Evolutionary conservation across 2,888 invertebrate genomes (phyloP), one percentile per base, ranked within the genome.

Genomic region (Dryobotodes eremita): DNA sequence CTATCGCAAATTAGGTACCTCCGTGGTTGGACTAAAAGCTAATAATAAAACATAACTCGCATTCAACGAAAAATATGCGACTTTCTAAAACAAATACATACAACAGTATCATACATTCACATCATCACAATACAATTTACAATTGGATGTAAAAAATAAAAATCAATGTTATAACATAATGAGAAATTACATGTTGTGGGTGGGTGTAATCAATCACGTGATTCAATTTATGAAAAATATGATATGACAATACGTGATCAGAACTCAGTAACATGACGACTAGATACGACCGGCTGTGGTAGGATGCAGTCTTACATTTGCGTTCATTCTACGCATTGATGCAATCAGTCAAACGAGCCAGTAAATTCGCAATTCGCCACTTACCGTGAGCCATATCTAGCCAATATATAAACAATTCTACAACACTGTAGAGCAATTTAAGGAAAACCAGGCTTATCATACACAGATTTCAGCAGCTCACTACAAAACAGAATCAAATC

Each of bases 401-500:
- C 31, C 48, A 71, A 17, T 73, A 73, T 50, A 36, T 68, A 59
- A 64, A 75, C 36, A 70, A 75, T 75, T 79, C 46, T 77, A 77
- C 80, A 71, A 17, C n/a, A 69, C 53, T 42, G 69, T 77, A 79
- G 65, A 80, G 74, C 50, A 61, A 48, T 46, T 65, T 77, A 80
- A 42, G 69, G 72, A 78, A 90, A 91, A 20, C 81, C 66, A 61
- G 89, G 83, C 79, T 92, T 94, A 50, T 94, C 90, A 81, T 94
- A 89, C 36, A 93, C 83, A 75, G 91, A 92, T 70, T 91, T 92
- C 71, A 96, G 88, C 70, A 96, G 77, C 17, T 94, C 86, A 89
- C 93, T 94, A 90, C 96, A 95, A 71, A 95, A 92, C 77, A 93
- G 83, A 72, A 94, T 89, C 71, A 96, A 91, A 75, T 94, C 93